Percentiles rank a stretch among this genome's conserved stretches.
Evolutionary conservation across 2,113 vertebrate species (phyloP).

Genomic region (Ibidorhyncha struthersii): DNA sequence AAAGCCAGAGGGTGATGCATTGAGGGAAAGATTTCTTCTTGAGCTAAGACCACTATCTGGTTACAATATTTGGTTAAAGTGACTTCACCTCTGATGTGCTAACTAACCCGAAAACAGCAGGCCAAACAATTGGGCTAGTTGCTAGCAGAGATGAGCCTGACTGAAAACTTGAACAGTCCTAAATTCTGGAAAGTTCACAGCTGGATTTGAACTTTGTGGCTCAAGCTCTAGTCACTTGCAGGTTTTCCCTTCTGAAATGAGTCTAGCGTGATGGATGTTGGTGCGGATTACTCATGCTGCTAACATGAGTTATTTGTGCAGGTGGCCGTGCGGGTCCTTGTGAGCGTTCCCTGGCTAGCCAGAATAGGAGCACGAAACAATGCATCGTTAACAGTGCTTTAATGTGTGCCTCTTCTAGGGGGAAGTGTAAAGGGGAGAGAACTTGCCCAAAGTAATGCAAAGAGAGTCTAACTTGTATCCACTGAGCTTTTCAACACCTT

Average conservation of each 20-base stretch:
- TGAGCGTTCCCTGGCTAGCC: neutral
- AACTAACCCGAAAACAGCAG: conserved; percentile 24
- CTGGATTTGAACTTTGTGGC: conserved; percentile 54
- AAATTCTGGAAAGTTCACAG: conserved; percentile 59
- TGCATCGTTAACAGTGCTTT: neutral
- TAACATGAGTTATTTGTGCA: conserved; percentile 72
- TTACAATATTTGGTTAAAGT: conserved; percentile 54
- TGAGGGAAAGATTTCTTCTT: conserved; percentile 42
- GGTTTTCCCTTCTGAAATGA: conserved; percentile 44
- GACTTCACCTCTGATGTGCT: conserved; percentile 50
- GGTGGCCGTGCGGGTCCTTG: conserved; percentile 21
- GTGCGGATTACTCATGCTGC: conserved; percentile 65
- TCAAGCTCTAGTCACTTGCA: neutral
- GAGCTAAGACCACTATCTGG: conserved; percentile 46
- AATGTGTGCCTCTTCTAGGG: neutral
- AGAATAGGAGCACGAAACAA: conserved; percentile 15
- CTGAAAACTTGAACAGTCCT: neutral
- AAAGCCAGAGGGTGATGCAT: conserved; percentile 42
- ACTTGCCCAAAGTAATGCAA: neutral
- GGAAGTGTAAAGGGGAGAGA: neutral
- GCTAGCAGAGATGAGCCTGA: conserved; percentile 59
- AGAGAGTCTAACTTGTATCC: neutral
- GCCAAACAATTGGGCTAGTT: conserved; percentile 58
- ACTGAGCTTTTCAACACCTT: neutral
- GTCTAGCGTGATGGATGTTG: conserved; percentile 49